Evolutionary conservation across 53 echinoderm and acorn worm genomes (phyloP).

Genomic region (Apostichopus leukothele): DNA sequence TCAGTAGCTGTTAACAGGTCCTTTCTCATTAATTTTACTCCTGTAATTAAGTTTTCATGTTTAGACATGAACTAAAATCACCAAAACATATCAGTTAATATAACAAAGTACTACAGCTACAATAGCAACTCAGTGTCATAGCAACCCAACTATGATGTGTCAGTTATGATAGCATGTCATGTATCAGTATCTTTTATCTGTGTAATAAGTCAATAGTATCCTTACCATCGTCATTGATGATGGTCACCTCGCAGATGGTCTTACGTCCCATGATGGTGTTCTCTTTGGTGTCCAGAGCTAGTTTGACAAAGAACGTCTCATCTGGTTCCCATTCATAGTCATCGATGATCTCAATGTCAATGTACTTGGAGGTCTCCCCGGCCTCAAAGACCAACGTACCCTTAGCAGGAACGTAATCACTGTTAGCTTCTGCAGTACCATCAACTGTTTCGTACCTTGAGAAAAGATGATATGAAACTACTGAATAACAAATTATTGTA

Average conservation of each 20-base stretch:
- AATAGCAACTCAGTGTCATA: no score
- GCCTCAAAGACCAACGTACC: constrained; percentile 88
- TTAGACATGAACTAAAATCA: no score
- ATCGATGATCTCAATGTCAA: constrained; percentile 98
- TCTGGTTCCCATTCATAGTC: constrained; percentile 99
- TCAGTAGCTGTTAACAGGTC: no score
- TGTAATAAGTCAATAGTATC: not conserved
- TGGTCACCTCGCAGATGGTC: constrained; percentile 86
- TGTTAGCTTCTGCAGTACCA: constrained; percentile 89
- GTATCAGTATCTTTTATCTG: no score
- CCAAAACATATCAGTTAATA: no score
- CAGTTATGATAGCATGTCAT: no score
- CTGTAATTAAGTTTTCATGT: no score
- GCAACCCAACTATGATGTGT: no score
- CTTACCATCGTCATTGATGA: constrained; percentile 98
- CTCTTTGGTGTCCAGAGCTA: constrained; percentile 62
- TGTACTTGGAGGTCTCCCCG: constrained; percentile 81
- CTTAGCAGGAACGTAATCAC: constrained; percentile 90
- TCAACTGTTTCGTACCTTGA: constrained; percentile 89
- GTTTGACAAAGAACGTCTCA: constrained; percentile 97
- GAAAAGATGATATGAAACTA: not conserved
- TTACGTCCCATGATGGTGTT: constrained; percentile 73
- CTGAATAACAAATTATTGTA: no score
- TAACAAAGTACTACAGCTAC: no score
- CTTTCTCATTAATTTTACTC: no score